phyloP scores from a whole-genome alignment of 2,888 invertebrate species.

The Thumatha senex region DNA sequence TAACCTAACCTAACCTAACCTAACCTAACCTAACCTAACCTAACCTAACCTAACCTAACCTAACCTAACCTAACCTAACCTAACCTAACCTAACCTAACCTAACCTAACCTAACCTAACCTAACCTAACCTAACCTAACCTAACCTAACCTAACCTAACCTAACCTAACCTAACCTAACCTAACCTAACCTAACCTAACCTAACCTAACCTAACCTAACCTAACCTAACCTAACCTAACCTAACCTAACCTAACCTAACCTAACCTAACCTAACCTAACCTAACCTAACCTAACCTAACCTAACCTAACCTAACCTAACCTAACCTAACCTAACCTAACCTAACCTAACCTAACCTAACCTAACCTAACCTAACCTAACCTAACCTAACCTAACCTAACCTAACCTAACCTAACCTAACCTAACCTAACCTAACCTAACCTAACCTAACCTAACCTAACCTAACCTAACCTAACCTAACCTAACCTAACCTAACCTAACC shows the following conservation, averaged over 20 bases:
- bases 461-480: no score
- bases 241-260: slow-evolving; percentile 19
- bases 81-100: slow-evolving; percentile 19
- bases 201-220: slow-evolving; percentile 18
- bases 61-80: slow-evolving; percentile 20
- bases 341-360: slow-evolving; percentile 15
- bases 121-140: slow-evolving; percentile 21
- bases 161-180: slow-evolving; percentile 19
- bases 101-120: slow-evolving; percentile 21
- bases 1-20: no score
- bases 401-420: slow-evolving; percentile 19
- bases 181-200: slow-evolving; percentile 18
- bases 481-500: no score
- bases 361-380: slow-evolving; percentile 16
- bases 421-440: slow-evolving; percentile 21
- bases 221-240: slow-evolving; percentile 19
- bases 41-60: slow-evolving; percentile 23
- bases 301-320: slow-evolving; percentile 20
- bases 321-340: slow-evolving; percentile 14
- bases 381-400: slow-evolving; percentile 19
- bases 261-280: slow-evolving; percentile 14
- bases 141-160: slow-evolving; percentile 22
- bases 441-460: slow-evolving; percentile 10
- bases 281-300: slow-evolving; percentile 14
- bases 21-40: slow-evolving; percentile 22